Conservation (phyloP, 1,140 invertebrate species). For the Drosophila oshimai region DNA sequence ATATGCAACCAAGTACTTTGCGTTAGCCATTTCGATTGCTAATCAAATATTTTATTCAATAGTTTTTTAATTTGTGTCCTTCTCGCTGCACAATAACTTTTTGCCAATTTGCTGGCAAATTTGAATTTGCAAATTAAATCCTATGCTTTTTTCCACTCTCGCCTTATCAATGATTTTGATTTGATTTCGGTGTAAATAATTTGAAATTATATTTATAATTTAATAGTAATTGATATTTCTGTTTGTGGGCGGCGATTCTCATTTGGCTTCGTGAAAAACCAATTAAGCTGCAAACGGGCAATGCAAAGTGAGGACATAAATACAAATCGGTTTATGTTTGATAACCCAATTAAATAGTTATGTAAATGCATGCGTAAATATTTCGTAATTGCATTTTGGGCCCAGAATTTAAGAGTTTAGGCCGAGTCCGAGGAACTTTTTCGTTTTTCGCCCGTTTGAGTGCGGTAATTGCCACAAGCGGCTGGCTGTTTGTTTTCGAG, state of each 20-base stretch:
- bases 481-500: slow-evolving; percentile 55
- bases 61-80: neutral
- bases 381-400: slow-evolving; percentile 40
- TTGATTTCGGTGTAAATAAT: slow-evolving; percentile 48
- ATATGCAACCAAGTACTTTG: neutral
- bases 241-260: slow-evolving; percentile 5
- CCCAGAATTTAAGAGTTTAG: slow-evolving; percentile 20
- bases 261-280: slow-evolving; percentile 35
- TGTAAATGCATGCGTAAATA: slow-evolving; percentile 62
- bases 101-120: neutral
- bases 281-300: slow-evolving; percentile 45
- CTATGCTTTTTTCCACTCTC: neutral
- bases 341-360: slow-evolving; percentile 65
- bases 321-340: slow-evolving; percentile 48
- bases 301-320: slow-evolving; percentile 27
- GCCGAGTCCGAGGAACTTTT: slow-evolving; percentile 35
- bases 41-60: slow-evolving; percentile 27
- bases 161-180: slow-evolving; percentile 24
- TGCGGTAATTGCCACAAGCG: slow-evolving; percentile 64
- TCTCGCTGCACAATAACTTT: slow-evolving; percentile 1
- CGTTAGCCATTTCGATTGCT: neutral
- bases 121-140: slow-evolving; percentile 32
- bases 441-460: slow-evolving; percentile 50
- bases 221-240: slow-evolving; percentile 52
- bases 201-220: slow-evolving; percentile 61